Percentiles rank a stretch among this genome's conserved stretches.
Evolutionary conservation across 2,797 vertebrate species (phyloP).

Genomic region (Hydrophis major): DNA sequence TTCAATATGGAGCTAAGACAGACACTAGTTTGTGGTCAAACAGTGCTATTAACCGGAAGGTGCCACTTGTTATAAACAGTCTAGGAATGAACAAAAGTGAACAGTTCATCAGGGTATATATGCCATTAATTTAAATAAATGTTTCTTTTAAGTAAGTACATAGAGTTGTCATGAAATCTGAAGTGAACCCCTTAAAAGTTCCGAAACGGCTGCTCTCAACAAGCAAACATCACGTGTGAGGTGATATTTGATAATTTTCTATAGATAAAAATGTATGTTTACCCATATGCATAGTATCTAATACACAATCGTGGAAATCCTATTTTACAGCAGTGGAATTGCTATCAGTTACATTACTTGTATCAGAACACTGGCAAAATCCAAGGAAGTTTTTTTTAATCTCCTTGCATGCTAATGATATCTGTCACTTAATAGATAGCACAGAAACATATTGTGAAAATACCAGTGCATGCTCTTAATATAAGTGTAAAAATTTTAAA

Average conservation of each 20-base stretch:
- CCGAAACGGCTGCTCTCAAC: not conserved
- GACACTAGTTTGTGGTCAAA: not conserved
- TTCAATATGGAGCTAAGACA: not conserved
- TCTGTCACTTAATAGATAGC: slow-evolving; percentile 5
- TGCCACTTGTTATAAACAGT: not conserved
- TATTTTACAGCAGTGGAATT: not conserved
- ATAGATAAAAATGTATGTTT: not conserved
- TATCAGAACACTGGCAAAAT: not conserved
- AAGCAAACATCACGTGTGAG: slow-evolving; percentile 17
- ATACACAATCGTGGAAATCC: not conserved
- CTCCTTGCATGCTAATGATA: slow-evolving; percentile 13
- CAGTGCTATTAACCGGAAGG: not conserved
- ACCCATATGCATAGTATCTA: not conserved
- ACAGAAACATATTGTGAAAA: slow-evolving; percentile 39
- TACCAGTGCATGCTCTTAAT: slow-evolving; percentile 25
- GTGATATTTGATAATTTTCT: slow-evolving; percentile 19
- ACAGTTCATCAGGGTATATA: not conserved
- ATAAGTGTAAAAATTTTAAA: not conserved
- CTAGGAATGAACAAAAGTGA: not conserved
- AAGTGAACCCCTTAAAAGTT: not conserved
- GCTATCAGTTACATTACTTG: not conserved
- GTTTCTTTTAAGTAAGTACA: not conserved
- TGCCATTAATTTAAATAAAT: not conserved
- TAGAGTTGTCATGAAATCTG: not conserved
- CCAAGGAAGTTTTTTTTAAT: not conserved